Evolutionary conservation across 2,797 vertebrate genomes (phyloP), one percentile per base, ranked within the genome.

Genomic region (Serranus cabrilla): DNA sequence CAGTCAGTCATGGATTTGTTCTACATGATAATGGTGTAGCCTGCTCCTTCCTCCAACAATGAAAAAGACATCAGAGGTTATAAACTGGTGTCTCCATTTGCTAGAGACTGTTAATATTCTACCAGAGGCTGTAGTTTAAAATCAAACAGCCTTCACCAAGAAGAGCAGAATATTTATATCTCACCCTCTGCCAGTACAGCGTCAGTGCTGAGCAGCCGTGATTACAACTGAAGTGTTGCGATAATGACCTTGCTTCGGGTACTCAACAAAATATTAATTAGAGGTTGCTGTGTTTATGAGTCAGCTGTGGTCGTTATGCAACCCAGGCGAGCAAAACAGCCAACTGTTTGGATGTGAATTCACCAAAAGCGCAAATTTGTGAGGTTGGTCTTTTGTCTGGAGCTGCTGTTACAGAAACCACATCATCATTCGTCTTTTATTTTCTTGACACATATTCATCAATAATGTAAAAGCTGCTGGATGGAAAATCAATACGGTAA

Each of bases 191-290:
- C 71, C 70, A 40, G 82, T 59, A 25, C 77, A 46, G 70, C 83
- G n/a, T 81, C 87, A 74, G 23, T 34, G 81, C 80, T 9, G 58
- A 64, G 77, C 80, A 72, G 83, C 80, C 55, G 49, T 86, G 87
- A 92, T 91, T 79, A 80, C 57, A 78, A 69, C 71, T 89, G 87
- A 92, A 89, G 84, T 88, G 82, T 84, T 92, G 87, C 47, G 39
- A 74, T 88, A 82, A 89, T 91, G 92, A 93, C 93, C 93, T 92
- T 90, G 91, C 89, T 90, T 81, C 11, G 60, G 86, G 86, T 81
- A 69, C 80, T 82, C 72, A 40, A 91, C 87, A 55, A 89, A 90
- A 91, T 90, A 90, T 93, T 91, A 93, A 93, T 92, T 91, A 89
- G 87, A 87, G 60, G 78, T 85, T 87, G 83, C 83, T 80, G 79